Evolutionary conservation across 2,888 invertebrate species (phyloP), one percentile per base, ranked within the genome.

Genomic region (Trachelus troglodyta): DNA sequence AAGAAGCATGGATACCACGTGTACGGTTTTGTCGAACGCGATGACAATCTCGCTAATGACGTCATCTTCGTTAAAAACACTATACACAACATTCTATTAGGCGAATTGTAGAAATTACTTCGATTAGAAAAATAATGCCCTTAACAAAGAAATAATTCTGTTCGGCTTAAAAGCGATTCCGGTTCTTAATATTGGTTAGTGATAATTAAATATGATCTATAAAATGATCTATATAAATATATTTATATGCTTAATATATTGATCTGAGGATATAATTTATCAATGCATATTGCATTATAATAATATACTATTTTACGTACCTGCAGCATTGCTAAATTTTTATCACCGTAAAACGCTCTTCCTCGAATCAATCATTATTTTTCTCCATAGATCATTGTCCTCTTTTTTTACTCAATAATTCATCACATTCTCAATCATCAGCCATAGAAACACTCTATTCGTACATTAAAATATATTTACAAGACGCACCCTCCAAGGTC

Each of bases 41-140:
- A 86, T 0, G 87, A 92, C 73, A 90, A 92, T 86, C 85, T 93
- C n/a, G 93, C 93, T 2, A 93, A 93, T 83, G 93, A 93, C 83
- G 90, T 92, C 78, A 93, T 93, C 81, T 93, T 93, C 82, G 89
- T 90, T 23, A 92, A 92, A 80, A 92, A 80, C 86, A 31, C 6
- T 2, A 9, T 23, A 9, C 9, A 2, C 9, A 15, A 9, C 23
- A 56, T 23, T 15, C 56, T 9, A 2, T 56, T 23, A 9, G 0
- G 9, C 56, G 23, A 56, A 56, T 23, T 23, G 56, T 9, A 56
- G 9, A 56, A 56, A 56, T 56, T 9, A 23, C 0, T 23, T 4
- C 40, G 0, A 0, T 56, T 1, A 56, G 23, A 56, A 0, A 23
- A 56, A 6, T 37, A 0, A 56, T 23, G 6, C 1, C 9, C 0